phyloP scores from a whole-genome alignment of 2,888 invertebrate genomes.

The Rhamphomyia laevipes region DNA sequence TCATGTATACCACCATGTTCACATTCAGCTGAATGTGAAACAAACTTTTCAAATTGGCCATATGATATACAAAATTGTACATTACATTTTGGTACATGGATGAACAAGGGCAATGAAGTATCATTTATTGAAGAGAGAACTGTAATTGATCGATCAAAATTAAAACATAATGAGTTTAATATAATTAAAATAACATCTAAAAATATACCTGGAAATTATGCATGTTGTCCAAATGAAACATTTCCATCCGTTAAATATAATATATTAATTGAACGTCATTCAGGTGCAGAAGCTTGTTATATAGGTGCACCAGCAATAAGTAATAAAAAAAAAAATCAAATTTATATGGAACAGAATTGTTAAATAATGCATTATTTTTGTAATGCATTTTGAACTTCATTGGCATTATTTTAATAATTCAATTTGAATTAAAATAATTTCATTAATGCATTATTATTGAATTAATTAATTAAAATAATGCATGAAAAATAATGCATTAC shows the following conservation, averaged over 20 bases:
- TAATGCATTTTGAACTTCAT: too few species aligned
- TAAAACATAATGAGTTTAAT: conserved; percentile 46
- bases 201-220: conserved; percentile 41
- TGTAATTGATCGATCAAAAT: conserved; percentile 20
- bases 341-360: neutral
- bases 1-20: conserved; percentile 48
- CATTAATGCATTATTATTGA: too few species aligned
- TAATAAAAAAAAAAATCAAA: conserved; percentile 19
- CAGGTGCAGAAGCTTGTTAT: conserved; percentile 38
- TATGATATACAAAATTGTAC: conserved; percentile 55
- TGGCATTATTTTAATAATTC: too few species aligned
- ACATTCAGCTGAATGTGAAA: conserved; percentile 46
- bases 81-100: conserved; percentile 53
- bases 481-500: too few species aligned
- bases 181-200: conserved; percentile 37
- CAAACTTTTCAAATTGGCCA: conserved; percentile 50
- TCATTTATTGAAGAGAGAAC: neutral
- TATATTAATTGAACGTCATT: conserved; percentile 46
- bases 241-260: conserved; percentile 48
- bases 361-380: neutral
- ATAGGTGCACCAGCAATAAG: conserved; percentile 18
- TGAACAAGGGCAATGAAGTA: conserved; percentile 11
- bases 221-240: conserved; percentile 45
- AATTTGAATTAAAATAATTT: too few species aligned
- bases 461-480: too few species aligned